Evolutionary conservation across 2,797 vertebrate genomes (phyloP).

Genomic region (Chrysocyon brachyurus): DNA sequence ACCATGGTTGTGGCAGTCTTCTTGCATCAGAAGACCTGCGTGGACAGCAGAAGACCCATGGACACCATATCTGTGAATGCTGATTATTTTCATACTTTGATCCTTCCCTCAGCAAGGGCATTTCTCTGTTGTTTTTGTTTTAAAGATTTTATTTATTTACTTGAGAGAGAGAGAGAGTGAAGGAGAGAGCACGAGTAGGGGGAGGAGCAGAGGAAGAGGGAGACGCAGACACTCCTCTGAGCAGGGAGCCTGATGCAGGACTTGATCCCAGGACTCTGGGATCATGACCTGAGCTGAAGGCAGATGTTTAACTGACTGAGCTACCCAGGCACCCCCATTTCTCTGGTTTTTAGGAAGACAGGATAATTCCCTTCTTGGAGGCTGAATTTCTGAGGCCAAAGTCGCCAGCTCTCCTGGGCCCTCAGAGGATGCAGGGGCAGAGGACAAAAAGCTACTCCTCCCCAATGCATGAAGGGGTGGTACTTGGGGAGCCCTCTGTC

Average conservation of each 20-base stretch:
- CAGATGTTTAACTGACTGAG: no score
- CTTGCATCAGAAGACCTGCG: background rate
- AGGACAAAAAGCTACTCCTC: background rate
- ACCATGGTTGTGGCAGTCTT: background rate
- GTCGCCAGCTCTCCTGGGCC: background rate
- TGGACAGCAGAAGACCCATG: background rate
- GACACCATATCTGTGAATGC: background rate
- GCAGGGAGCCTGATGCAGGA: no score
- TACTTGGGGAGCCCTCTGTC: background rate
- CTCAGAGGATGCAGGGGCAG: background rate
- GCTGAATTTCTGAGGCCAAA: background rate
- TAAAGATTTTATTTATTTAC: no score
- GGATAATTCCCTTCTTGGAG: background rate
- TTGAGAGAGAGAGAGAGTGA: no score
- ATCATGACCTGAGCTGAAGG: no score
- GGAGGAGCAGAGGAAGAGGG: no score
- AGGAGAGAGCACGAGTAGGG: no score
- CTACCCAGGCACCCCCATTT: background rate
- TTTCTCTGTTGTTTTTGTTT: background rate
- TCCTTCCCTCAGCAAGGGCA: background rate
- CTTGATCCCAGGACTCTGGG: no score
- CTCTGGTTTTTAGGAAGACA: slow-evolving; percentile 27
- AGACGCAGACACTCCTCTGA: no score
- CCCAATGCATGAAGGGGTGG: background rate
- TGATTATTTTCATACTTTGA: slow-evolving; percentile 28